phyloP scores from a whole-genome alignment of 2,113 vertebrate species.

The Macquaria australasica region DNA sequence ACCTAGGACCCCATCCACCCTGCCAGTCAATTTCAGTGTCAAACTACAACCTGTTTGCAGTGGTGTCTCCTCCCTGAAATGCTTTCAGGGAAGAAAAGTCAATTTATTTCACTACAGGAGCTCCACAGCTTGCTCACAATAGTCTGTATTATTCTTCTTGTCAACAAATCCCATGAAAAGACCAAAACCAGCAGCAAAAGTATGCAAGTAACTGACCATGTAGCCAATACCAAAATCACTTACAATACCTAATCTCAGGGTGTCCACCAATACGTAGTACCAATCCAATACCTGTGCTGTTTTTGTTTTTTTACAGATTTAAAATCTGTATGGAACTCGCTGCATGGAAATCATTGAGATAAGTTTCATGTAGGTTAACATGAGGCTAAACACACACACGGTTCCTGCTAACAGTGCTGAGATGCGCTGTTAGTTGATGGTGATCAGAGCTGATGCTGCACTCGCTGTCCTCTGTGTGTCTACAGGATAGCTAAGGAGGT shows the following conservation, averaged over 20 bases:
- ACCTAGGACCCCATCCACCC: background rate
- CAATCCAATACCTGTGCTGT: background rate
- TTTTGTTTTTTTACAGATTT: background rate
- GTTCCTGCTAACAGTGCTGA: background rate
- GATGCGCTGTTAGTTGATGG: background rate
- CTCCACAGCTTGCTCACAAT: background rate
- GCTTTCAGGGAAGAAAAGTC: background rate
- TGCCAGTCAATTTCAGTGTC: background rate
- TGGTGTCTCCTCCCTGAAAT: background rate
- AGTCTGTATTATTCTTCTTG: background rate
- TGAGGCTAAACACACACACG: background rate
- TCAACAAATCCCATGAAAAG: conserved; percentile 1
- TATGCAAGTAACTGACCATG: background rate
- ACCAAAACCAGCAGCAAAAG: background rate
- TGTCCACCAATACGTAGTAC: background rate
- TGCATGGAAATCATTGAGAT: background rate
- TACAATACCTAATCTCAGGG: background rate
- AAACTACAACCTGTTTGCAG: background rate
- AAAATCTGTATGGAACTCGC: background rate
- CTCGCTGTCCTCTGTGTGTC: too few relatives aligned
- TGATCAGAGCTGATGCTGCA: background rate
- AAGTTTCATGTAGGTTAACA: background rate
- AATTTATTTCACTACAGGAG: background rate
- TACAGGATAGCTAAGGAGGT: too few relatives aligned
- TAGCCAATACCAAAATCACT: background rate